A percentile compares a stretch with the other conserved stretches of the same genome.
These are phyloP conservation scores for Suricata suricatta DNA, from an alignment of 2,113 vertebrate genomes.

Conservation along the genomic window DNA sequence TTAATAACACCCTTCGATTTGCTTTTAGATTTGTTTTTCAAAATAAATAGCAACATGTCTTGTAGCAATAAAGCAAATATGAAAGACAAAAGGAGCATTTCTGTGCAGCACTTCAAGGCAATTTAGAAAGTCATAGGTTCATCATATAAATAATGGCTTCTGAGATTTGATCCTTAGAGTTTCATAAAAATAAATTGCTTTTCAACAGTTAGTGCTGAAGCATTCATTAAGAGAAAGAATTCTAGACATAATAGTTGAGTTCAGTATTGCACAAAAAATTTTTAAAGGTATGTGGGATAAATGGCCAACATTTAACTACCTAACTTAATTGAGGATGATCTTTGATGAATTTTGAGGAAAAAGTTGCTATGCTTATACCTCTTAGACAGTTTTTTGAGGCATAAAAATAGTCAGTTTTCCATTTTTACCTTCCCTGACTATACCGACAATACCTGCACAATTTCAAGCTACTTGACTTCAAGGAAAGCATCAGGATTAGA, in stretches of 20 bases:
- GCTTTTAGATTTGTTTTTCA: neutral
- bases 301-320: neutral
- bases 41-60: neutral
- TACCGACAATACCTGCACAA: neutral
- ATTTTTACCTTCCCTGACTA: neutral
- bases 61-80: neutral
- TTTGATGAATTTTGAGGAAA: neutral
- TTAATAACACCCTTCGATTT: neutral
- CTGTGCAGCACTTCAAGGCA: neutral
- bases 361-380: neutral
- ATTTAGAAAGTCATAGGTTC: conserved; percentile 46
- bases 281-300: conserved; percentile 19
- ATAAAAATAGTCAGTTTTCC: neutral
- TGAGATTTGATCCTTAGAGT: conserved; percentile 51
- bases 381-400: neutral
- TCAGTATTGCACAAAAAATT: neutral
- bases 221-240: conserved; percentile 38
- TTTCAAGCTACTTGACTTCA: conserved; percentile 44
- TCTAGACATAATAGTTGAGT: neutral
- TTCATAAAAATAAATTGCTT: conserved; percentile 72
- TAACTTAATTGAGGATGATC: conserved; percentile 46
- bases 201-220: conserved; percentile 47
- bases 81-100: neutral
- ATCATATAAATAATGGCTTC: conserved; percentile 49
- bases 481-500: conserved; percentile 11